Evolutionary conservation across 2,797 vertebrate genomes (phyloP).

Genomic region (Phyllotis vaccarum): DNA sequence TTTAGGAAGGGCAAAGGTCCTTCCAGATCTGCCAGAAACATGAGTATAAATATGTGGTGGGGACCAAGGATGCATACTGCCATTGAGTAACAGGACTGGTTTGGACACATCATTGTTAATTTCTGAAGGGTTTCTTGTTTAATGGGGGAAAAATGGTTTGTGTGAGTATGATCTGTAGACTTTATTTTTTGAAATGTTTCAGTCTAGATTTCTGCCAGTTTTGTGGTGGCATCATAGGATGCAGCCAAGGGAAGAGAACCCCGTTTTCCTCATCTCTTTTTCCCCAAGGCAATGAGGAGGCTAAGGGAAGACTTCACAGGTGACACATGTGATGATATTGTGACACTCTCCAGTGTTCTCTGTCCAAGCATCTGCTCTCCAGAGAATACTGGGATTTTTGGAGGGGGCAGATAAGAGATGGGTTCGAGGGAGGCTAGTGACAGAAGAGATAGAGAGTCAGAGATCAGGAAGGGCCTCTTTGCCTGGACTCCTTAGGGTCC

Average conservation of each 20-base stretch:
- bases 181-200: neutral
- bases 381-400: neutral
- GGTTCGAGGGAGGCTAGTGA: too few species aligned
- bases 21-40: accelerated
- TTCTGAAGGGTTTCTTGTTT: neutral
- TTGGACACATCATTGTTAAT: neutral
- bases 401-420: neutral
- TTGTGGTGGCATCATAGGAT: too few species aligned
- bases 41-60: neutral
- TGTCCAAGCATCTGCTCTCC: neutral
- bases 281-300: neutral
- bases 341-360: neutral
- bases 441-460: neutral
- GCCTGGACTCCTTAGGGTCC: neutral
- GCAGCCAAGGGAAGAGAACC: neutral
- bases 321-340: accelerated
- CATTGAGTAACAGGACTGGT: neutral
- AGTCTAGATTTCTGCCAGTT: neutral
- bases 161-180: neutral
- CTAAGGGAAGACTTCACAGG: neutral
- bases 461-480: neutral
- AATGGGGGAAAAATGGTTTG: neutral
- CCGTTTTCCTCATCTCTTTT: neutral
- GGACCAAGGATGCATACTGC: accelerated
- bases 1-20: neutral